phyloP scores from a whole-genome alignment of 2,797 vertebrate species.

The Micropoecilia bifurca region DNA sequence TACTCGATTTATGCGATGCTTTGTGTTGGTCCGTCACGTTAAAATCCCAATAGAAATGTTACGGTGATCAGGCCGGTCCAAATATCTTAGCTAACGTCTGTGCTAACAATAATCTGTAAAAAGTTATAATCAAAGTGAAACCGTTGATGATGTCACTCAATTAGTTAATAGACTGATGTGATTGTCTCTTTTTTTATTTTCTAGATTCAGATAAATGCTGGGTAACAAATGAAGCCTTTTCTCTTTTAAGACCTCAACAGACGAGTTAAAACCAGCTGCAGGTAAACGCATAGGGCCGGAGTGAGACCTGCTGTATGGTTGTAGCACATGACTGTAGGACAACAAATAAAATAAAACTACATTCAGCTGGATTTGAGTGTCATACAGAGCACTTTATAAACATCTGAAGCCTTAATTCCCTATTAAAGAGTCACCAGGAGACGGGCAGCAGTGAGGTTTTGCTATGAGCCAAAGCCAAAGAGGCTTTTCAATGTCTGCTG shows the following conservation, averaged over 20 bases:
- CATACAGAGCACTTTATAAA: slow-evolving; percentile 79
- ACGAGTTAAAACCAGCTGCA: slow-evolving; percentile 26
- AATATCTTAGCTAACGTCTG: slow-evolving; percentile 49
- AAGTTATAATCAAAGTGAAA: slow-evolving; percentile 50
- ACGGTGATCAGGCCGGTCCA: slow-evolving; percentile 53
- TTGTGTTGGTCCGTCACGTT: background rate
- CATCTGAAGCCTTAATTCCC: slow-evolving; percentile 79
- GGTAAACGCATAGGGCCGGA: slow-evolving; percentile 42
- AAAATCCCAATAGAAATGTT: slow-evolving; percentile 29
- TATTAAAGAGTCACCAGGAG: slow-evolving; percentile 45
- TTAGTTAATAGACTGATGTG: slow-evolving; percentile 58
- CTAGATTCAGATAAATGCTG: slow-evolving; percentile 44
- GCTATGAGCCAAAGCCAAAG: slow-evolving; percentile 20
- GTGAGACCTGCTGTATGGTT: slow-evolving; percentile 54
- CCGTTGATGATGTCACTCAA: slow-evolving; percentile 52
- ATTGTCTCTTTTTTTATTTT: slow-evolving; percentile 18
- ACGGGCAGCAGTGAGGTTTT: slow-evolving; percentile 28
- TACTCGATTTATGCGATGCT: background rate
- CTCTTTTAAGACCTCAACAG: slow-evolving; percentile 38
- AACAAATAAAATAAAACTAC: slow-evolving; percentile 21
- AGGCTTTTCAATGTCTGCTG: slow-evolving; percentile 46
- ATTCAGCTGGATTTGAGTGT: slow-evolving; percentile 59
- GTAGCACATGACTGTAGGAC: slow-evolving; percentile 60
- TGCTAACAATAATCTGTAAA: slow-evolving; percentile 51
- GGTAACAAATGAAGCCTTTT: slow-evolving; percentile 53